Conservation (phyloP, 1,140 invertebrate genomes). For the Zaprionus davidi region DNA sequence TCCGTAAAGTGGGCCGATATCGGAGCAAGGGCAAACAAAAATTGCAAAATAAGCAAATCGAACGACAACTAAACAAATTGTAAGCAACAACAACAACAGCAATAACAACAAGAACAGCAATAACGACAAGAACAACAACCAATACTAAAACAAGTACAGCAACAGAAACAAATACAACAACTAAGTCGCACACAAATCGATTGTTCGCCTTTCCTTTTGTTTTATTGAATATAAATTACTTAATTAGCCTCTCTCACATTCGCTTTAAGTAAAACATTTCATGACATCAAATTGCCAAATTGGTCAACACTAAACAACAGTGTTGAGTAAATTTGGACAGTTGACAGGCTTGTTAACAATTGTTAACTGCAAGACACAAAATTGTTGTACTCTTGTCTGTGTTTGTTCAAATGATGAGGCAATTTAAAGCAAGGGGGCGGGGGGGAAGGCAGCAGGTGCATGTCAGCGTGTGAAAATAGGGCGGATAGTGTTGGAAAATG, state of each 20-base stretch:
- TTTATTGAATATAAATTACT: constrained; percentile 41
- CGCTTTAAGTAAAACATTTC: constrained; percentile 8
- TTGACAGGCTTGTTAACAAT: background rate
- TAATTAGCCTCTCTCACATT: constrained; percentile 22
- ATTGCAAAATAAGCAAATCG: constrained; percentile 61
- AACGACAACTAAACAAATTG: constrained; percentile 44
- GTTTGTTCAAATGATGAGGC: no score
- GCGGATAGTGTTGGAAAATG: constrained; percentile 1
- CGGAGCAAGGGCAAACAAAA: constrained; percentile 67
- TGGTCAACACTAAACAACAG: background rate
- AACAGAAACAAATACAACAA: background rate
- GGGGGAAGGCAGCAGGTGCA: background rate
- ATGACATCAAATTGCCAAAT: background rate
- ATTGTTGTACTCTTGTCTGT: no score
- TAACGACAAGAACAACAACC: background rate
- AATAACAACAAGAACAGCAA: constrained; percentile 1
- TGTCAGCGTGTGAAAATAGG: background rate
- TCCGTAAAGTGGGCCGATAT: constrained; percentile 33
- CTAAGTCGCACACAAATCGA: constrained; percentile 13
- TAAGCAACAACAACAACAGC: constrained; percentile 9
- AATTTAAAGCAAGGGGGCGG: no score
- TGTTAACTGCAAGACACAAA: background rate
- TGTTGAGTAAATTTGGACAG: constrained; percentile 1
- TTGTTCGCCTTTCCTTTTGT: constrained; percentile 19
- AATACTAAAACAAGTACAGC: constrained; percentile 1